Conservation (phyloP, 2,888 invertebrate species). For the Drosophila leonis region DNA sequence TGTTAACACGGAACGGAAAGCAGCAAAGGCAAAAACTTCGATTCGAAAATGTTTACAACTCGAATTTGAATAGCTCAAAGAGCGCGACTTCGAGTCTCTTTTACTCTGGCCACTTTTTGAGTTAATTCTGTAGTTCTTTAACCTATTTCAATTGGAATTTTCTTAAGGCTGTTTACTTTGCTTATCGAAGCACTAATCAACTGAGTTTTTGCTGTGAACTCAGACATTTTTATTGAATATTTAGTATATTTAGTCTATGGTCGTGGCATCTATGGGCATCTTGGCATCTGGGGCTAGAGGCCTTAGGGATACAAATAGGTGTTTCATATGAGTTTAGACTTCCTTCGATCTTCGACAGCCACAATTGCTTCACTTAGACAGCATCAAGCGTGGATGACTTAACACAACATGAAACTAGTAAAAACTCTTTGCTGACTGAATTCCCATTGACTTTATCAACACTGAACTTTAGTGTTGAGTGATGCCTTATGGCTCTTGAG, state of each 20-base stretch:
- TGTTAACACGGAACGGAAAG: slow-evolving; percentile 39
- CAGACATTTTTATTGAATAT: neutral
- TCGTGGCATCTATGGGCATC: too few species aligned
- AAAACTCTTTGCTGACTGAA: too few species aligned
- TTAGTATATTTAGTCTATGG: too few species aligned
- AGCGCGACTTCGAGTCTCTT: neutral
- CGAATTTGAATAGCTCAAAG: neutral
- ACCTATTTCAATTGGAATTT: neutral
- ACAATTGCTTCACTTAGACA: too few species aligned
- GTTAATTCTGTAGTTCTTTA: neutral
- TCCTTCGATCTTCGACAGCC: too few species aligned
- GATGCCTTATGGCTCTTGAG: neutral
- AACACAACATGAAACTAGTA: too few species aligned
- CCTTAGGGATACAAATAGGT: too few species aligned
- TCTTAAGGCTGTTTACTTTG: neutral
- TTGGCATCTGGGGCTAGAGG: too few species aligned
- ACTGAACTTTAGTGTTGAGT: neutral
- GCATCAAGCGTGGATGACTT: too few species aligned
- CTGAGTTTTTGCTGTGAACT: neutral
- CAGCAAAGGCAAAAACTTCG: neutral
- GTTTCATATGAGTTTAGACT: too few species aligned
- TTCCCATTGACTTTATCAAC: neutral
- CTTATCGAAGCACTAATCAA: neutral
- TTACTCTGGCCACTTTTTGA: neutral
- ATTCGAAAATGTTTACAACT: neutral